A percentile compares a stretch with the other conserved stretches of the same genome.
Evolutionary conservation across 2,888 invertebrate species (phyloP).

Genomic region (Coenonympha arcania): DNA sequence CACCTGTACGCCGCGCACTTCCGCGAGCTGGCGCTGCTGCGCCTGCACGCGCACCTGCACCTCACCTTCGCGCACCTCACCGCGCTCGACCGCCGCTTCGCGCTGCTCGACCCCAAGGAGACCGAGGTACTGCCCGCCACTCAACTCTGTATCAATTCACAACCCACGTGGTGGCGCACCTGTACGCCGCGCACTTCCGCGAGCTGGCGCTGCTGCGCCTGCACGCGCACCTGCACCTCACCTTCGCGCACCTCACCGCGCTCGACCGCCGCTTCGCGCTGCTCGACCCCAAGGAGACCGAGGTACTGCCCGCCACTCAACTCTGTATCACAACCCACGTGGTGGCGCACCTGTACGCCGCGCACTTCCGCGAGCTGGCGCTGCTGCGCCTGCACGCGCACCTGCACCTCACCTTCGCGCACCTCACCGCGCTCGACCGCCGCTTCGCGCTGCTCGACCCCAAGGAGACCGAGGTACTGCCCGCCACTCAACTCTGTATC

Average conservation of each 20-base stretch:
- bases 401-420: conserved; percentile 97
- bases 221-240: conserved; percentile 97
- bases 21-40: conserved; percentile 93
- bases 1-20: conserved; percentile 99
- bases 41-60: conserved; percentile 96
- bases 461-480: conserved; percentile 96
- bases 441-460: conserved; percentile 94
- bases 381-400: conserved; percentile 95
- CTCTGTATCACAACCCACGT: too few species aligned
- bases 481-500: too few species aligned
- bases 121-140: too few species aligned
- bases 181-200: conserved; percentile 98
- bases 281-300: conserved; percentile 96
- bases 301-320: too few species aligned
- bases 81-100: conserved; percentile 86
- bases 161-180: conserved; percentile 98
- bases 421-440: conserved; percentile 88
- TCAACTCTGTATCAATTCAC: too few species aligned
- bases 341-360: conserved; percentile 97
- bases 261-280: conserved; percentile 88
- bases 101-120: conserved; percentile 95
- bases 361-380: conserved; percentile 97
- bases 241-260: conserved; percentile 96
- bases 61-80: conserved; percentile 97
- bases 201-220: conserved; percentile 94